Evolutionary conservation across 2,113 vertebrate species (phyloP).

Genomic region (Zosterops pallidus): DNA sequence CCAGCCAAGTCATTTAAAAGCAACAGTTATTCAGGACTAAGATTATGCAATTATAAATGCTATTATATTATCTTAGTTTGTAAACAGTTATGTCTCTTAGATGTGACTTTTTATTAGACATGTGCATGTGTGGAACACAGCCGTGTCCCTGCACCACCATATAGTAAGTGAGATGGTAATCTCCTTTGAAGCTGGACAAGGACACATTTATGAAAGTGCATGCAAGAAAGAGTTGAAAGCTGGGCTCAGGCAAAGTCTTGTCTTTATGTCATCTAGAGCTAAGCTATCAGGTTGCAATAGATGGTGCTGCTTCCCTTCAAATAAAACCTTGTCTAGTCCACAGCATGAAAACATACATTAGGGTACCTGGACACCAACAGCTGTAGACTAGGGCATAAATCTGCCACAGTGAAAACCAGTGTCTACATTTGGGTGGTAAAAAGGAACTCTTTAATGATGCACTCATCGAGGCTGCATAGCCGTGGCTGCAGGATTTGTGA

Average conservation of each 20-base stretch:
- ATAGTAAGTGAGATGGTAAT: neutral
- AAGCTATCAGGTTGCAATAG: constrained; percentile 46
- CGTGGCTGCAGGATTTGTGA: neutral
- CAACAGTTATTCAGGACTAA: neutral
- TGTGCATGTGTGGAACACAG: neutral
- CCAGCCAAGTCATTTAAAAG: neutral
- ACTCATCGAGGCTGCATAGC: neutral
- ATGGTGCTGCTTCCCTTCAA: constrained; percentile 54
- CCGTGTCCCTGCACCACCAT: neutral
- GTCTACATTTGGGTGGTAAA: neutral
- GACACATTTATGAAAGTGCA: neutral
- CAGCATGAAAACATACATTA: neutral
- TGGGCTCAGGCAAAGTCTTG: neutral
- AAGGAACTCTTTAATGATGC: neutral
- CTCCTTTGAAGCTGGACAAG: neutral
- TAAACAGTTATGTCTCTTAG: neutral
- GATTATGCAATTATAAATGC: neutral
- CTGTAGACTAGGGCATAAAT: neutral
- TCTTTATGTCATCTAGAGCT: neutral
- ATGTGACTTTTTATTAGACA: neutral
- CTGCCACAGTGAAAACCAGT: neutral
- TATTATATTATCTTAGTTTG: neutral
- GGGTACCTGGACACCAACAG: neutral
- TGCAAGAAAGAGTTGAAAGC: neutral
- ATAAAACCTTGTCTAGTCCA: neutral